Evolutionary conservation across 2,113 vertebrate genomes (phyloP), one percentile per base, ranked within the genome.

Genomic region (Zosterops japonicus): DNA sequence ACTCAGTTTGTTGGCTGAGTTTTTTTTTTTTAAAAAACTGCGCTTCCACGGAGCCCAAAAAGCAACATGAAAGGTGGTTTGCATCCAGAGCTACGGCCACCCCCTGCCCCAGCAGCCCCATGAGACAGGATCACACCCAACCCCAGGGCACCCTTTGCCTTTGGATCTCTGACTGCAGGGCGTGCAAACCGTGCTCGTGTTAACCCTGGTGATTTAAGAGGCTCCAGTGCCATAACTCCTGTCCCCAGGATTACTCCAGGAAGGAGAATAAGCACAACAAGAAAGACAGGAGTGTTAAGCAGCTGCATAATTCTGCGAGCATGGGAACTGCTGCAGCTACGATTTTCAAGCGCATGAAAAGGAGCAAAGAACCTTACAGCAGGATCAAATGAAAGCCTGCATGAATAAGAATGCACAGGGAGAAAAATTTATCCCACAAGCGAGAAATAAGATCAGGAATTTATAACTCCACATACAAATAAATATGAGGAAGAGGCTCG

Each of bases 221-320:
- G 33, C 31, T 75, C 88, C 56, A 60, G 53, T 78, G 77, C 27
- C 72, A n/a, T 79, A 87, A 90, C 33, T 92, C 60, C 49, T 90
- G 50, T 88, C 75, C 94, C 47, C n/a, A 25, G 94, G 81, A 90
- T 95, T 77, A 57, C 44, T 55, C 9, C 19, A 47, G 55, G 60
- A 94, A 93, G 76, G 36, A 74, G 81, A 92, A 92, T 47, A 85
- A 95, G 69, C 50, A 64, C 71, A 79, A 41, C 11, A 91, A 83
- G 71, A 15, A n/a, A 55, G 87, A 67, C 80, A 78, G 84, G 71
- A 85, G 65, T 13, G 31, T 29, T 72, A 57, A 84, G 70, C 69
- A 97, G 87, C 74, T 90, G 71, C 47, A 86, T 96, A 96, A 96
- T 83, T 94, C 82, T 50, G 47, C 1, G 2, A 10, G 57, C 61